Base-by-base conservation (phyloP, 2,113 vertebrate genomes). In the Zapornia atra region DNA sequence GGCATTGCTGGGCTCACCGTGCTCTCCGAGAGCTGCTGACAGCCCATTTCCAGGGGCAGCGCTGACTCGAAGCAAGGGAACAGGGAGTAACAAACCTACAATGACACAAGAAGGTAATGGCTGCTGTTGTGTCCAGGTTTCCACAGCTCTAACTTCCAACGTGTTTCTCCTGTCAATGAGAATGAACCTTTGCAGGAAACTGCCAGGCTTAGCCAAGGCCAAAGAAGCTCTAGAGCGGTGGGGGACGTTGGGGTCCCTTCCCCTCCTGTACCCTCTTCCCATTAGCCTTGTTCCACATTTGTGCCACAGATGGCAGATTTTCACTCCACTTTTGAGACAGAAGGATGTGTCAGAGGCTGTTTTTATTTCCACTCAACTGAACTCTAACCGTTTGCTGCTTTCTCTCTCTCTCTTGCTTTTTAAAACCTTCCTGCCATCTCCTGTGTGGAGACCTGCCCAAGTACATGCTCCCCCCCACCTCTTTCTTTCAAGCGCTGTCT, bases 221-320 rank as follows among this genome's bases (percentile, higher is more conserved):
- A 53, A 46, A 60, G 88, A 25, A 61, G 76, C 72, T 78, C 59
- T 36, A 4, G 5, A 76, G 94, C 25, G 1, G 12, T 22, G 95
- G 83, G 66, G 70, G 83, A 46, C 54, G 59, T 2, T 40, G 91
- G 94, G 94, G 69, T 94, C 70, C 95, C 60, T 48, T 90, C 77
- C 69, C 82, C 81, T 83, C 72, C 71, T 53, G 65, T 78, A 1
- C 72, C 75, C 63, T 54, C 50, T 53, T 57, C 81, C 91, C 82
- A 38, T 92, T 76, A 88, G 63, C 82, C 79, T 56, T 50, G 57
- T 33, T 92, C 87, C 91, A 83, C 56, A 44, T 72, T 90, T 81
- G 87, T 78, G 88, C 95, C 96, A 97, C 97, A 97, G 96, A 97
- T 98, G 98, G 97, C 92, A 97, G 97, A 97, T 98, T 94, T 98